A percentile compares a stretch with the other conserved stretches of the same genome.
Conservation (phyloP, 2,888 invertebrate species). For the Tridacna gigas region DNA sequence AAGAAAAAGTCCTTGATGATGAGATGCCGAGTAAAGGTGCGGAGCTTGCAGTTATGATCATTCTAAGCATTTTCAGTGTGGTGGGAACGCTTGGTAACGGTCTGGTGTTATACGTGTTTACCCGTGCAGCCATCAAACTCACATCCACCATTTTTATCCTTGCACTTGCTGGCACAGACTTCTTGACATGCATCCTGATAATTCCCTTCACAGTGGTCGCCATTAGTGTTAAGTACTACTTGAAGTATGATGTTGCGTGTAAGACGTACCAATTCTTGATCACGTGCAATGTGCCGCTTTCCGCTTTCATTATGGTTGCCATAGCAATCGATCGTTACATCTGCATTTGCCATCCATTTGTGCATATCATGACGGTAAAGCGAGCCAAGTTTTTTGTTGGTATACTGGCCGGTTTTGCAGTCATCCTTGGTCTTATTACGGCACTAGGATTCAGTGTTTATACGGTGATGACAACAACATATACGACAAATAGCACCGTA, state of each 20-base stretch:
- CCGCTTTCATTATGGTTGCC: conserved; percentile 82
- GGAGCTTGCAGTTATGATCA: conserved; percentile 49
- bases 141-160: conserved; percentile 83
- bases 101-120: conserved; percentile 82
- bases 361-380: conserved; percentile 74
- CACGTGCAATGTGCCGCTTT: conserved; percentile 80
- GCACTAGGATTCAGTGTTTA: conserved; percentile 62
- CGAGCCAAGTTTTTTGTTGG: conserved; percentile 74
- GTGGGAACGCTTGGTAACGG: conserved; percentile 82
- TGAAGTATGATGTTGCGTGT: conserved; percentile 73
- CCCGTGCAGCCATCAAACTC: conserved; percentile 75
- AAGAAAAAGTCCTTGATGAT: neutral
- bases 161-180: conserved; percentile 76
- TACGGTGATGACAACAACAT: neutral
- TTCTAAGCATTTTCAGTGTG: conserved; percentile 76
- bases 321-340: conserved; percentile 82
- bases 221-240: conserved; percentile 66
- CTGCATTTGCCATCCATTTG: conserved; percentile 81
- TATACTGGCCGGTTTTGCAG: conserved; percentile 72
- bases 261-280: conserved; percentile 80
- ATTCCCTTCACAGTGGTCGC: conserved; percentile 76
- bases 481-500: neutral
- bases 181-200: conserved; percentile 76
- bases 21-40: neutral
- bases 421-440: conserved; percentile 76